Evolutionary conservation across 2,113 vertebrate species (phyloP), one percentile per base, ranked within the genome.

Genomic region (Carassius carassius): DNA sequence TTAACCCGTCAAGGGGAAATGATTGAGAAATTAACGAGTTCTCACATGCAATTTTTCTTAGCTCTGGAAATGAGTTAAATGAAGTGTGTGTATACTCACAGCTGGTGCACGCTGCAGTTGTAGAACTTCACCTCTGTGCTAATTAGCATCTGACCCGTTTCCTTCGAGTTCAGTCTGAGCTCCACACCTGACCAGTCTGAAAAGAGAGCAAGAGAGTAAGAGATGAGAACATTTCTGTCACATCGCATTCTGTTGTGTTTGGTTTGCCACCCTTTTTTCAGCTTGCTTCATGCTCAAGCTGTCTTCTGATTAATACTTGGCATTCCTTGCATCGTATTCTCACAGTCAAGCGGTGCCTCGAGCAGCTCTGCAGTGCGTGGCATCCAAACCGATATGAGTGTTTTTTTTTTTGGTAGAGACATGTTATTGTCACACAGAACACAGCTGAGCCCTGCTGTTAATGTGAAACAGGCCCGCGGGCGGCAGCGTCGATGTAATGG

Each of bases 81-180:
- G 58, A 80, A 25, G 60, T 80, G n/a, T 25, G 29, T 21, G 41
- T 67, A 81, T 88, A 86, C 98, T 99, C 93, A 99, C 98, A 98
- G 94, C 83, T 97, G 97, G 93, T 99, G 98, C 84, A 97, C 96
- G 0, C 98, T 99, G 95, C 98, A 99, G 95, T 99, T 99, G 96
- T 97, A 99, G 93, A 99, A 99, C 91, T 97, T 98, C 93, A 99
- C 97, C 92, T 99, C 97, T 0, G 98, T 99, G 95, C 97, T 99
- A 92, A 98, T 98, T 10, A 99, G 95, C 85, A 94, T 98, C 93
- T 96, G 96, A 62, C 96, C 96, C 0, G 98, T 99, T 93, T 99
- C 98, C 91, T 91, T 96, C 1, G 98, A 99, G 87, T 96, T 98
- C 84, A 99, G 94, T 88, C 96, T 94, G 49, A 99, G 94, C 87